Percentiles rank a stretch among this genome's conserved stretches.
Conservation (phyloP, 2,113 vertebrate species). For the Hydrochoerus hydrochaeris region DNA sequence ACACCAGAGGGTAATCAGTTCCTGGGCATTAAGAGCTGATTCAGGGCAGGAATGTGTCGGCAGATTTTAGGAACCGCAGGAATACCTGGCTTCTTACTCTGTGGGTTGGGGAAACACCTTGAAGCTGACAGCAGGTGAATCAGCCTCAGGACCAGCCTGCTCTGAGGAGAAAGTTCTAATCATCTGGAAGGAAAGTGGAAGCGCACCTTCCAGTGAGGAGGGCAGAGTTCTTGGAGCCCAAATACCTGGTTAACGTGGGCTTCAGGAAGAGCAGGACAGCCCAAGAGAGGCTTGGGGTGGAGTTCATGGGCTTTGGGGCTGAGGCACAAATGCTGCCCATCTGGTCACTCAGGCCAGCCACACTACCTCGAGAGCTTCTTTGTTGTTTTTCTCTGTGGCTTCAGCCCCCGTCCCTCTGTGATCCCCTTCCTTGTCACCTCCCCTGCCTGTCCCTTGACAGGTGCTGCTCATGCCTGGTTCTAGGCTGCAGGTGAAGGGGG, state of each 20-base stretch:
- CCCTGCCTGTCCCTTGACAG: not conserved
- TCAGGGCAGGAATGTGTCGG: not conserved
- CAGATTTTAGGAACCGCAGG: not conserved
- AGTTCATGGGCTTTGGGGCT: too few relatives aligned
- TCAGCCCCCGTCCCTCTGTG: not conserved
- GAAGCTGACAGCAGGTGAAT: not conserved
- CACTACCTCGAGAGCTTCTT: not conserved
- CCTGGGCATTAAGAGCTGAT: not conserved
- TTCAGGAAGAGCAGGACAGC: not conserved
- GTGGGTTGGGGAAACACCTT: not conserved
- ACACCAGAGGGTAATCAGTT: rapidly evolving
- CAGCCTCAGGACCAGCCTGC: too few relatives aligned
- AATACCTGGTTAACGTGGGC: not conserved
- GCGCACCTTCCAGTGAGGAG: not conserved
- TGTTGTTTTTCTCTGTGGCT: not conserved
- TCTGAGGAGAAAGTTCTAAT: not conserved
- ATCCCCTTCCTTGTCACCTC: not conserved
- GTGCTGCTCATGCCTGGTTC: not conserved
- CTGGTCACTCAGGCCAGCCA: not conserved
- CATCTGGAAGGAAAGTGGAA: not conserved
- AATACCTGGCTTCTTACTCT: too few relatives aligned
- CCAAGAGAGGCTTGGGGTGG: not conserved
- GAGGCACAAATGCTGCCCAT: rapidly evolving
- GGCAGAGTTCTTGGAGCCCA: not conserved
- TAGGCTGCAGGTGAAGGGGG: not conserved